Base-by-base conservation (phyloP, 1,140 invertebrate genomes). In the Neotoxoptera formosana region DNA sequence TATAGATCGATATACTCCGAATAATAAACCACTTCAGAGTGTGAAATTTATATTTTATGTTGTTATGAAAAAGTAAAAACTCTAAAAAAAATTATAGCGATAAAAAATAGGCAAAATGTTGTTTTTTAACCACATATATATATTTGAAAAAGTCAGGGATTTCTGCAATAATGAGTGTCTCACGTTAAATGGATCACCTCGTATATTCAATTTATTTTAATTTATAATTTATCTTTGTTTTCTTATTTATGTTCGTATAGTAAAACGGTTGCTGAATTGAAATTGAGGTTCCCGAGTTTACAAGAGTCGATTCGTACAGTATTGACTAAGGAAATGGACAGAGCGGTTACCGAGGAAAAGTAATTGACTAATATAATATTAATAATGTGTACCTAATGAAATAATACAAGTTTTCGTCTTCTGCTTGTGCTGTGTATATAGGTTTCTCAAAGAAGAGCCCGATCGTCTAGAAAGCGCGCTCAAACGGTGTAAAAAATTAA, bases 201-300 rank as follows among this genome's bases (percentile, higher is more conserved):
- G 21, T 34, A 21, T 51, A 51, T 20, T 8, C n/a, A 88, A 48
- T 34, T 76, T 56, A 36, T 89, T 56, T 8, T 34, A 6, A n/a
- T 48, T 87, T 87, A 25, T 34, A 56, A 89, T 51, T 30, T 0
- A 47, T 30, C 1, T 86, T 6, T 2, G 17, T 89, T 53, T 89
- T 56, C 14, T 89, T 89, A 76, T 76, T 76, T 76, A n/a, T 76
- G 30, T 25, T 56, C 9, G 11, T 56, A 6, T 23, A 98, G 98
- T 95, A 98, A 99, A 97, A 98, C 98, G 56, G 98, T 99, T 9
- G 98, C 98, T 23, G 98, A 99, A 95, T 96, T 99, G 94, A 99
- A 99, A 96, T 96, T 98, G 51, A 95, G 98, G 94, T 99, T 99
- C 95, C 98, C 98, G 36, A 96, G 96, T 94, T 95, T 99, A 47